Conservation (phyloP, 2,888 invertebrate genomes). For the Lepidochrysops patricia region DNA sequence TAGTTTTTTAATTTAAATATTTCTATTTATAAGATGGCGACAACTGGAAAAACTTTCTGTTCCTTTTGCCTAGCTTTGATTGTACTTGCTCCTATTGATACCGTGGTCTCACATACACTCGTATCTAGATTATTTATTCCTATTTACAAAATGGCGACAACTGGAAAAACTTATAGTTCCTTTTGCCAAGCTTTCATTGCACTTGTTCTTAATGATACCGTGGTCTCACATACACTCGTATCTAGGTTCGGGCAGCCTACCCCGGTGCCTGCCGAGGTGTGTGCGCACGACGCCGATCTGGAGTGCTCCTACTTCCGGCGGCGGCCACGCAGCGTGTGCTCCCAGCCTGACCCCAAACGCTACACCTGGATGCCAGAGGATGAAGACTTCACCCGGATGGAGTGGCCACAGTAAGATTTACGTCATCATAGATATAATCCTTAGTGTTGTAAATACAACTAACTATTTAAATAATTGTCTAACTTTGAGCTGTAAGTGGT, state of each 20-base stretch:
- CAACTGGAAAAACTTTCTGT: too few species aligned
- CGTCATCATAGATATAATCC: too few species aligned
- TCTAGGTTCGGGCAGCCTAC: slow-evolving; percentile 75
- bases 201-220: not conserved
- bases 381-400: slow-evolving; percentile 82
- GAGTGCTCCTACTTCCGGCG: slow-evolving; percentile 88
- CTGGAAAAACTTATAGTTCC: too few species aligned
- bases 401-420: slow-evolving; percentile 77
- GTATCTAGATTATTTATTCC: slow-evolving; percentile 66
- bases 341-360: slow-evolving; percentile 81
- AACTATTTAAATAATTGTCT: too few species aligned
- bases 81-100: not conserved
- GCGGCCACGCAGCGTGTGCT: slow-evolving; percentile 83
- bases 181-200: not conserved
- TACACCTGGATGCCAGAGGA: slow-evolving; percentile 87
- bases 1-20: too few species aligned
- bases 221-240: not conserved
- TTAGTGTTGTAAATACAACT: too few species aligned
- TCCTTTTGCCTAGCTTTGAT: not conserved
- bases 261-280: slow-evolving; percentile 75
- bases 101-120: not conserved
- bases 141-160: too few species aligned
- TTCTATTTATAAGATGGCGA: too few species aligned
- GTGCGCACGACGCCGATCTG: slow-evolving; percentile 80
- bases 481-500: too few species aligned